Conservation (phyloP, 2,888 invertebrate species). For the Eledona agricola region DNA sequence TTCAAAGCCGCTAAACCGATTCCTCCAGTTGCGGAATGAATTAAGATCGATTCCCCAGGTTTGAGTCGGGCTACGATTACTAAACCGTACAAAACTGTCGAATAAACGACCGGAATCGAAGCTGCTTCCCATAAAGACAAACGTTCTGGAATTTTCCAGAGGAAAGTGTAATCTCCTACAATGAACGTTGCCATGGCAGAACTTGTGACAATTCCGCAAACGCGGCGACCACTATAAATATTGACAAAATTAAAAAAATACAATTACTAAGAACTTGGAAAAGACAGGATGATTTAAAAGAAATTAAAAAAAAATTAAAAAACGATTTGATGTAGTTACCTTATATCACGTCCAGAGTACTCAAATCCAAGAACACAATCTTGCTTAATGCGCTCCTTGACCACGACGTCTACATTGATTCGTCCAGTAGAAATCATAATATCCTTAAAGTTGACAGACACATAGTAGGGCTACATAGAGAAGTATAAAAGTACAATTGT, state of each 20-base stretch:
- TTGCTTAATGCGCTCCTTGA: slow-evolving; percentile 69
- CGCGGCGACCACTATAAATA: background rate
- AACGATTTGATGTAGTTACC: no score
- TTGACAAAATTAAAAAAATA: background rate
- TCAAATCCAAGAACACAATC: slow-evolving; percentile 77
- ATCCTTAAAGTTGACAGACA: slow-evolving; percentile 92
- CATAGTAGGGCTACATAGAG: slow-evolving; percentile 65
- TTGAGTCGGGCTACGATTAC: slow-evolving; percentile 54
- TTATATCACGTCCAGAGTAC: slow-evolving; percentile 64
- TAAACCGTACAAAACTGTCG: slow-evolving; percentile 64
- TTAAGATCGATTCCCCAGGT: slow-evolving; percentile 28
- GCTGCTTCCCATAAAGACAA: slow-evolving; percentile 81
- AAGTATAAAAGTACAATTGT: slow-evolving; percentile 10
- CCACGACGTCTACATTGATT: slow-evolving; percentile 84
- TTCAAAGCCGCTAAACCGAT: slow-evolving; percentile 74
- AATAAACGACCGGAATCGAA: slow-evolving; percentile 71
- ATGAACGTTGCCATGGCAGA: slow-evolving; percentile 71
- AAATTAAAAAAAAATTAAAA: no score
- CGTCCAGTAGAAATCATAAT: slow-evolving; percentile 94
- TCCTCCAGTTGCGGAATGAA: slow-evolving; percentile 65
- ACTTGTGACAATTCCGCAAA: slow-evolving; percentile 71
- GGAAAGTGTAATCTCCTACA: slow-evolving; percentile 65
- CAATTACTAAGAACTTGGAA: background rate
- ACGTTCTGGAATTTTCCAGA: slow-evolving; percentile 74
- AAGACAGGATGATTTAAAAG: no score